Evolutionary conservation across 2,888 invertebrate species (phyloP).

Genomic region (Eubasilissa splendida): DNA sequence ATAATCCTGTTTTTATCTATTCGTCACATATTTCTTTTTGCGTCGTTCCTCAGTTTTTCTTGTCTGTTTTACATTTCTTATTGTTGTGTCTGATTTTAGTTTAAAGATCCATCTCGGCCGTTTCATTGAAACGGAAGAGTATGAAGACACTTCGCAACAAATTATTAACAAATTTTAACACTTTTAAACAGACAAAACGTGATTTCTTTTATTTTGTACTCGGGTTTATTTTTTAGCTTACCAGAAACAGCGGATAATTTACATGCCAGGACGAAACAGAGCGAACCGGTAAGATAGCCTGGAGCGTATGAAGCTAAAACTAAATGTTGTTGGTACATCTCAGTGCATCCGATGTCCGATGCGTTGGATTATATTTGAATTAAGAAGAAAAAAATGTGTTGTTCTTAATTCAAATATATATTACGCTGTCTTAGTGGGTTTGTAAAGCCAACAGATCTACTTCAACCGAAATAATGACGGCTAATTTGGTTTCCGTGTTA

Average conservation of each 20-base stretch:
- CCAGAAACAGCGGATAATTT: not conserved
- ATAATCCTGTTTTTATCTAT: not conserved
- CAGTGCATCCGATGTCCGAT: constrained; percentile 36
- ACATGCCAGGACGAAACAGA: not conserved
- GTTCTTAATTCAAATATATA: constrained; percentile 27
- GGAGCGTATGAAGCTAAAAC: constrained; percentile 23
- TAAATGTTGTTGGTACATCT: constrained; percentile 31
- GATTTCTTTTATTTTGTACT: not conserved
- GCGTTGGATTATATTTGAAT: constrained; percentile 38
- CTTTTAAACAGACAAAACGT: not conserved
- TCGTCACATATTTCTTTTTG: not conserved
- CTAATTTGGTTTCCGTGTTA: no score
- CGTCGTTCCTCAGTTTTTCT: not conserved
- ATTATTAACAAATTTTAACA: not conserved
- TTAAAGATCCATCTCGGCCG: not conserved
- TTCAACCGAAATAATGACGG: not conserved
- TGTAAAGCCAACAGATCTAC: not conserved
- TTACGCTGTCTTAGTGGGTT: not conserved
- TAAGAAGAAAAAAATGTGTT: constrained; percentile 19
- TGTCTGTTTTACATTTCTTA: not conserved
- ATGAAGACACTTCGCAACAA: not conserved
- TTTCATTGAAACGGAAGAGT: not conserved
- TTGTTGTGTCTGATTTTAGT: not conserved
- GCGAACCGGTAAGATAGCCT: constrained; percentile 32
- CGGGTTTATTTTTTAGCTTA: not conserved